phyloP scores from a whole-genome alignment of 2,797 vertebrate genomes.

The Naso thynnoides region DNA sequence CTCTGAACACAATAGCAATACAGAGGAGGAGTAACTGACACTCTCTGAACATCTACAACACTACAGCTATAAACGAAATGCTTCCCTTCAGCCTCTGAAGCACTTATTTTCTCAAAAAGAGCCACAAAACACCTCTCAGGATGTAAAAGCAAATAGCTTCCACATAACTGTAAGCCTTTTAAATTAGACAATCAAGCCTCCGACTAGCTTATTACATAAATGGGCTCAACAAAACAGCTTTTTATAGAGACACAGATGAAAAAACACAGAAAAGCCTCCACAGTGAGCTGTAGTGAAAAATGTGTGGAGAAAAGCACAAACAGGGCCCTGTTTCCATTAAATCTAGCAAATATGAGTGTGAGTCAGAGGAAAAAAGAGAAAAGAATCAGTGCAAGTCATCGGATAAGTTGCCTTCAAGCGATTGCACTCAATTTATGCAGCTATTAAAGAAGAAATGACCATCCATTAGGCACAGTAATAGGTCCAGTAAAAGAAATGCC shows the following conservation, averaged over 20 bases:
- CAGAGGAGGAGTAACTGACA: constrained; percentile 13
- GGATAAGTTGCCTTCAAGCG: constrained; percentile 13
- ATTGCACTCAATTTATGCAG: constrained; percentile 13
- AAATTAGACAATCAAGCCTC: constrained; percentile 20
- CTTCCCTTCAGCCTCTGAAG: constrained; percentile 18
- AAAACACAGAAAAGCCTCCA: not conserved
- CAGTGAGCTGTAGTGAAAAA: not conserved
- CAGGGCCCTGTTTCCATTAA: not conserved
- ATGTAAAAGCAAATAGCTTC: constrained; percentile 19
- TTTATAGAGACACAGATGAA: constrained; percentile 2
- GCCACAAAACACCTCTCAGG: not conserved
- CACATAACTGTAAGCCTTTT: constrained; percentile 3
- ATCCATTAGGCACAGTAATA: constrained; percentile 16
- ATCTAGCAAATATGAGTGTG: not conserved
- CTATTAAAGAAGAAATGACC: constrained; percentile 15
- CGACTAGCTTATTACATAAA: constrained; percentile 17
- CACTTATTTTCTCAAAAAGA: constrained; percentile 11
- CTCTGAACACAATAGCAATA: constrained; percentile 16
- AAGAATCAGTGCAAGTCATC: not conserved
- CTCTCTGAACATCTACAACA: constrained; percentile 14
- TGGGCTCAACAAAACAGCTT: not conserved
- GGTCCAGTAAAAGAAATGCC: constrained; percentile 26
- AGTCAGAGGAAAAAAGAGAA: not conserved
- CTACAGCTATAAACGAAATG: not conserved
- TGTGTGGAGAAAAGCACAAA: constrained; percentile 14